phyloP scores from a whole-genome alignment of 1,140 invertebrate genomes.

The Conus ventricosus region DNA sequence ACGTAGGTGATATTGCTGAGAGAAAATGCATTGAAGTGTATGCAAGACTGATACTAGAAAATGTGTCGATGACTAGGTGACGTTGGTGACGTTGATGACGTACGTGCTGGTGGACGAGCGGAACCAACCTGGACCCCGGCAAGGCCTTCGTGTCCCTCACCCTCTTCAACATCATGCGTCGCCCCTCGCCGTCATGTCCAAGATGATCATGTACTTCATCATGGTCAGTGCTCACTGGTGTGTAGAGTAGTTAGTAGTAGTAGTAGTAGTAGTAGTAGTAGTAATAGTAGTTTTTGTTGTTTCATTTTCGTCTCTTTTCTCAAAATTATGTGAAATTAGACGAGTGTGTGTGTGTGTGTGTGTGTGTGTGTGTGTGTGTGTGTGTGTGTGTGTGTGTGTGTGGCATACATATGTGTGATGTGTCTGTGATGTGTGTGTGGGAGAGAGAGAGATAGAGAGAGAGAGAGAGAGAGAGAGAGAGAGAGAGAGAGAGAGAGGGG shows the following conservation, averaged over 20 bases:
- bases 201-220: conserved; percentile 77
- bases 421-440: no score
- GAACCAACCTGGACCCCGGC: conserved; percentile 88
- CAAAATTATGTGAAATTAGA: no score
- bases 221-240: conserved; percentile 54
- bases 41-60: no score
- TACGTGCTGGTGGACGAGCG: conserved; percentile 68
- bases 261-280: no score
- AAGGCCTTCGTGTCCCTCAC: conserved; percentile 96
- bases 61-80: conserved; percentile 77
- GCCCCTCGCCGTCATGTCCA: conserved; percentile 81
- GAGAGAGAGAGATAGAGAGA: no score
- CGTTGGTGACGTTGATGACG: conserved; percentile 87
- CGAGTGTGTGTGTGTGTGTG: conserved; percentile 76
- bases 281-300: no score
- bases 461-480: no score
- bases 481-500: neutral
- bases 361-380: conserved; percentile 27
- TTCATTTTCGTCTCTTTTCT: no score
- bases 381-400: conserved; percentile 25
- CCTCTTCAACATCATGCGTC: conserved; percentile 97
- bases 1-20: no score
- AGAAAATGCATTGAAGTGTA: no score
- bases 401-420: no score
- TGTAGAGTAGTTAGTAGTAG: no score